Evolutionary conservation across 2,888 invertebrate species (phyloP).

Genomic region (Microplitis manilae): DNA sequence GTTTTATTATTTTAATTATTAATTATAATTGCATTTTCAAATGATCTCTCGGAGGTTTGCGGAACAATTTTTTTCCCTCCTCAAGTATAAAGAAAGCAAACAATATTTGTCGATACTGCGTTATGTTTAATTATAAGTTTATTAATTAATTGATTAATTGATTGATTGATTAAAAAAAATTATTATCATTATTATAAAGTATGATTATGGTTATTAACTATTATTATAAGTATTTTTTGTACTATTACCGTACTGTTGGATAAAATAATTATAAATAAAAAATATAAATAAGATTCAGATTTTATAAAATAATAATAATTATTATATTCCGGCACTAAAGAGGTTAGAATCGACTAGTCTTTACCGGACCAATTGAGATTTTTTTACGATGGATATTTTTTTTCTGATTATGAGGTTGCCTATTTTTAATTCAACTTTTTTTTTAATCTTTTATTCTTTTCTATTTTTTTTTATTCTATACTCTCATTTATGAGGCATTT

Average conservation of each 20-base stretch:
- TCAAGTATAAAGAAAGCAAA: slow-evolving; percentile 47
- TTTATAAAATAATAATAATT: slow-evolving; percentile 23
- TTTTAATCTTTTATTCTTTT: slow-evolving; percentile 43
- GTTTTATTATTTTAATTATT: slow-evolving; percentile 34
- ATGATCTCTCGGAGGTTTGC: slow-evolving; percentile 69
- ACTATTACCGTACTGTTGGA: slow-evolving; percentile 55
- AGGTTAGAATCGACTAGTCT: slow-evolving; percentile 67
- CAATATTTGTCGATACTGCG: slow-evolving; percentile 62
- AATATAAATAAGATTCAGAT: slow-evolving; percentile 58
- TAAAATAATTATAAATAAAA: slow-evolving; percentile 18
- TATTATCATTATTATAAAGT: slow-evolving; percentile 51
- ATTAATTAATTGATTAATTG: slow-evolving; percentile 52
- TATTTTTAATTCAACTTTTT: slow-evolving; percentile 47
- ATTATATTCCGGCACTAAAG: slow-evolving; percentile 59
- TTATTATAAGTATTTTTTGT: slow-evolving; percentile 45
- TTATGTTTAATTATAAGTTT: slow-evolving; percentile 60
- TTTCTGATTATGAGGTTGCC: slow-evolving; percentile 55
- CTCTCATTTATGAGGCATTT: slow-evolving; percentile 43
- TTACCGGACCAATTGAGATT: slow-evolving; percentile 68
- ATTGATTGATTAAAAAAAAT: slow-evolving; percentile 54
- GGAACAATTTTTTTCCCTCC: slow-evolving; percentile 40
- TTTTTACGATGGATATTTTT: slow-evolving; percentile 57
- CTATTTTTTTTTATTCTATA: slow-evolving; percentile 47
- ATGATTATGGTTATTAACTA: slow-evolving; percentile 44
- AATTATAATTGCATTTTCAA: slow-evolving; percentile 61